phyloP scores from a whole-genome alignment of 2,888 invertebrate species.

The Geotrupes spiniger region DNA sequence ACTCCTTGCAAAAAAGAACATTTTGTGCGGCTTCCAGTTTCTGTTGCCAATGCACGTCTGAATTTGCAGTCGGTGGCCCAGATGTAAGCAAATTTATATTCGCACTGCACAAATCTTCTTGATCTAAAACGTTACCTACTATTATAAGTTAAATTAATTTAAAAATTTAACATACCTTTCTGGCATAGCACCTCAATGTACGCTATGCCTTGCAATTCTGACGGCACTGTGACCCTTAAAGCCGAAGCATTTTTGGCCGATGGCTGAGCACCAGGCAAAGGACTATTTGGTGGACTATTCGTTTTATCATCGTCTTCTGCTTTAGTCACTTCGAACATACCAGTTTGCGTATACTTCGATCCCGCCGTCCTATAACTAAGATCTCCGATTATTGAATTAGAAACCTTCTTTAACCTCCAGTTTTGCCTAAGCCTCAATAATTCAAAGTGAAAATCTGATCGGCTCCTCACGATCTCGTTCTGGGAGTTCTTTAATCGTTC shows the following conservation, averaged over 20 bases:
- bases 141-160: too few relatives aligned
- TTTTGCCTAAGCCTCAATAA: constrained; percentile 83
- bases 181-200: constrained; percentile 95
- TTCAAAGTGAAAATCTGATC: constrained; percentile 91
- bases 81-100: constrained; percentile 76
- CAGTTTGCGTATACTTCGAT: constrained; percentile 89
- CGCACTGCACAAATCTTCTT: constrained; percentile 84
- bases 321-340: constrained; percentile 94
- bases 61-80: constrained; percentile 68
- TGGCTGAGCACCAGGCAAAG: constrained; percentile 53
- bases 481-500: constrained; percentile 81
- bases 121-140: constrained; percentile 59
- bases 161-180: constrained; percentile 61
- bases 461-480: constrained; percentile 74
- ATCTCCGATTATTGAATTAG: constrained; percentile 93
- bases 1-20: constrained; percentile 93
- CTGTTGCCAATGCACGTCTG: constrained; percentile 89
- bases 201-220: constrained; percentile 92
- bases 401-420: constrained; percentile 95
- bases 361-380: constrained; percentile 94
- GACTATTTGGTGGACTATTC: constrained; percentile 53
- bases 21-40: constrained; percentile 97
- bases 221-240: constrained; percentile 86
- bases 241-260: constrained; percentile 64
- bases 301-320: constrained; percentile 72